Percentiles rank a stretch among this genome's conserved stretches.
Evolutionary conservation across 2,888 invertebrate species (phyloP).

Genomic region (Ophraella communa): DNA sequence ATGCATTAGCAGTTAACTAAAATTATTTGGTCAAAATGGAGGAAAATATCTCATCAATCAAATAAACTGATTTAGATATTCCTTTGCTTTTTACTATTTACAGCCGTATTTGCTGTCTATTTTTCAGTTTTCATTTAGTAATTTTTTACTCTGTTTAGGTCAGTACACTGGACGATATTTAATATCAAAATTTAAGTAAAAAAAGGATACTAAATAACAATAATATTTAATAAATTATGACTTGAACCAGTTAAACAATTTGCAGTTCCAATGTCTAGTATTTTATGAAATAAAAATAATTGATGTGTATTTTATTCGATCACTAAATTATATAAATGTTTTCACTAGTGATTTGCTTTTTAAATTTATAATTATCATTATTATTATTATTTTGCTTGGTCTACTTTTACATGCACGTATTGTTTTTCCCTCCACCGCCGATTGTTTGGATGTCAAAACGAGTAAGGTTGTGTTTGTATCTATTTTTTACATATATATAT

Average conservation of each 20-base stretch:
- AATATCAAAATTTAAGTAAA: no score
- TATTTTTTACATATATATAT: slow-evolving; percentile 21
- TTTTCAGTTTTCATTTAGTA: no score
- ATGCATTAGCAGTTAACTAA: no score
- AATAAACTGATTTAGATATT: no score
- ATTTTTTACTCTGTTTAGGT: no score
- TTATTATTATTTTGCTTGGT: background rate
- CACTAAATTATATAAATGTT: background rate
- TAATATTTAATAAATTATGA: no score
- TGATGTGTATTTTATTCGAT: background rate
- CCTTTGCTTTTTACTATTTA: no score
- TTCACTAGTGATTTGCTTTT: background rate
- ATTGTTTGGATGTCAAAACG: slow-evolving; percentile 11
- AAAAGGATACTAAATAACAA: no score
- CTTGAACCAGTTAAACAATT: background rate
- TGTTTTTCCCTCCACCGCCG: slow-evolving; percentile 8
- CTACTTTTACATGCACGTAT: slow-evolving; percentile 20
- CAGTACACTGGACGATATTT: no score
- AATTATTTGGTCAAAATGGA: no score
- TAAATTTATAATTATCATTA: background rate
- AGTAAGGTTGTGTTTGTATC: slow-evolving; percentile 26
- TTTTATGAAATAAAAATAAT: background rate
- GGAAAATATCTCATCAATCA: no score
- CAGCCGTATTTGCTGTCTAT: no score
- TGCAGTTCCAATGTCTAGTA: background rate